Evolutionary conservation across 1,140 invertebrate species (phyloP).

Genomic region (Wiebesia pumilae): DNA sequence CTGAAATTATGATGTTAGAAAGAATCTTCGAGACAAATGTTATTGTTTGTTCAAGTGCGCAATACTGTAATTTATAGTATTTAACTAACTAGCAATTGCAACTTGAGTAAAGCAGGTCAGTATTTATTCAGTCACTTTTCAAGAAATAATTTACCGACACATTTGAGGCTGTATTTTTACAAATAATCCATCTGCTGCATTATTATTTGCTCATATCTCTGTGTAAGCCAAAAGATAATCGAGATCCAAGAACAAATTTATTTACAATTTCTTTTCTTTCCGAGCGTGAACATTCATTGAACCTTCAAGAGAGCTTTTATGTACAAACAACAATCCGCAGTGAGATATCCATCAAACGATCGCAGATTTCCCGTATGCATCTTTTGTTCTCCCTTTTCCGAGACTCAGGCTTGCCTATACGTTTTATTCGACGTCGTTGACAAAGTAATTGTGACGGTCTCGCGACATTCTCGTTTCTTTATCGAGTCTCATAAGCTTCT

Average conservation of each 20-base stretch:
- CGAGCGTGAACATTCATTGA: not conserved
- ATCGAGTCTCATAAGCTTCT: slow-evolving; percentile 44
- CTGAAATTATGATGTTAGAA: too few relatives aligned
- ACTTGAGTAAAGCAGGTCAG: too few relatives aligned
- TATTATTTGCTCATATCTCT: too few relatives aligned
- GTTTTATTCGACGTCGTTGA: slow-evolving; percentile 41
- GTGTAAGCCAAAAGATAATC: not conserved
- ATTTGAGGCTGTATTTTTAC: not conserved
- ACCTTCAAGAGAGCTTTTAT: not conserved
- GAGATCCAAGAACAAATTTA: not conserved
- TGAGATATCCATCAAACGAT: not conserved
- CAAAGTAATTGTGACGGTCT: slow-evolving; percentile 44
- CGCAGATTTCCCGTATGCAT: not conserved
- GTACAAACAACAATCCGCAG: not conserved
- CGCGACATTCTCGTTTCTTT: slow-evolving; percentile 39
- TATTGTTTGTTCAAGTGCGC: too few relatives aligned
- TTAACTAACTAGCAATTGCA: too few relatives aligned
- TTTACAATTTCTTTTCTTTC: not conserved
- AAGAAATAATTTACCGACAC: too few relatives aligned
- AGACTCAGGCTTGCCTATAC: not conserved
- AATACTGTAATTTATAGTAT: too few relatives aligned
- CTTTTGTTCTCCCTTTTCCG: not conserved
- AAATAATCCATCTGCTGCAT: not conserved
- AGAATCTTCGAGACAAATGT: too few relatives aligned
- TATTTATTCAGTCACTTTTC: too few relatives aligned